These are phyloP conservation scores for Nomada goodeniana DNA, from an alignment of 2,888 invertebrate genomes.

Conservation along the genomic window DNA sequence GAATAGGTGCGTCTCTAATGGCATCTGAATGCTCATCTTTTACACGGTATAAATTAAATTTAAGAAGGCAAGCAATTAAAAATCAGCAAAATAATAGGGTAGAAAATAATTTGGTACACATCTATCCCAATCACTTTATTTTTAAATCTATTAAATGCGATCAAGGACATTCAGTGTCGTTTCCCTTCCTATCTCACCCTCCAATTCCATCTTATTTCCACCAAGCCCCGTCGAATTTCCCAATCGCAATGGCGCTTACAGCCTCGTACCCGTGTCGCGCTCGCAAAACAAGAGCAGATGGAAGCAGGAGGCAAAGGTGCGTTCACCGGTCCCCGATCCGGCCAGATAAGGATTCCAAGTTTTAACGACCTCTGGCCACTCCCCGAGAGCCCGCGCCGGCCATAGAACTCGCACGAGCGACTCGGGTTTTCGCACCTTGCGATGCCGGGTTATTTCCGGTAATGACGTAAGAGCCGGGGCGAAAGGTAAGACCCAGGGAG, in stretches of 20 bases:
- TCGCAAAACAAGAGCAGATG: slow-evolving; percentile 35
- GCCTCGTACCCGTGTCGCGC: too few species aligned
- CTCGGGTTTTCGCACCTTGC: slow-evolving; percentile 74
- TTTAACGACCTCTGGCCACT: slow-evolving; percentile 59
- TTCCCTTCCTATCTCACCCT: too few species aligned
- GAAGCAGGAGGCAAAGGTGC: slow-evolving; percentile 58
- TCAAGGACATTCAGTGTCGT: too few species aligned
- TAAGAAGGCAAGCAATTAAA: too few species aligned
- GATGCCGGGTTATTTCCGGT: slow-evolving; percentile 71
- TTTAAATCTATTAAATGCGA: too few species aligned
- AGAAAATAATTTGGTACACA: too few species aligned
- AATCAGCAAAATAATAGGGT: too few species aligned
- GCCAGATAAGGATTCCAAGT: slow-evolving; percentile 67
- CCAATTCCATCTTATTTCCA: too few species aligned
- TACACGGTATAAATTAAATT: too few species aligned
- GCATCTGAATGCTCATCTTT: too few species aligned
- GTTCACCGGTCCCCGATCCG: slow-evolving; percentile 60
- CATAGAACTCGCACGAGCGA: slow-evolving; percentile 54
- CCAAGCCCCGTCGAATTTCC: slow-evolving; percentile 14
- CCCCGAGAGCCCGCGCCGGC: slow-evolving; percentile 32
- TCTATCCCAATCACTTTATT: too few species aligned
- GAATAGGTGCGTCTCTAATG: too few species aligned
- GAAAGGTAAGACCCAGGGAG: slow-evolving; percentile 9
- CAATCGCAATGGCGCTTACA: background rate
- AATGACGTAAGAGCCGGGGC: slow-evolving; percentile 67